A percentile compares a stretch with the other conserved stretches of the same genome.
Evolutionary conservation across 2,888 invertebrate species (phyloP).

Genomic region (Polydrusus tereticollis): DNA sequence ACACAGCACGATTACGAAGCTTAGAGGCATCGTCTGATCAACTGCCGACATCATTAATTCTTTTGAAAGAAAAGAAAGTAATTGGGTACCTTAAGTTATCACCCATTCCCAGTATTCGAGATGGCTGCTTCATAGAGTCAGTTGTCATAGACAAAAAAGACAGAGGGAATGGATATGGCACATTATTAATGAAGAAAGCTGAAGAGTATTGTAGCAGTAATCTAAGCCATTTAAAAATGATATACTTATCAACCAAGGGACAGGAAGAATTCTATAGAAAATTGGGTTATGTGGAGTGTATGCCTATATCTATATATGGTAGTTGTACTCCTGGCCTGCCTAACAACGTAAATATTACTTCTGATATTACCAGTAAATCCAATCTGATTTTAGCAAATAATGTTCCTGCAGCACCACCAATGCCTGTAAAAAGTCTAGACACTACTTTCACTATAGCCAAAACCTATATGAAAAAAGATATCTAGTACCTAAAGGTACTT

Average conservation of each 20-base stretch:
- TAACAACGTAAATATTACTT: not conserved
- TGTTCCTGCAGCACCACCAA: constrained; percentile 39
- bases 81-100: constrained; percentile 87
- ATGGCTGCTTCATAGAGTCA: constrained; percentile 85
- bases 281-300: constrained; percentile 79
- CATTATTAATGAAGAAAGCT: constrained; percentile 78
- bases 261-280: constrained; percentile 83
- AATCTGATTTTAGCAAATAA: not conserved
- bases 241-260: constrained; percentile 72
- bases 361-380: not conserved
- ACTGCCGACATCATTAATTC: constrained; percentile 79
- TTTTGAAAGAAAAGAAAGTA: constrained; percentile 72
- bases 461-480: constrained; percentile 49
- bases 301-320: constrained; percentile 79
- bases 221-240: constrained; percentile 72
- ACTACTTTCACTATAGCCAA: constrained; percentile 23
- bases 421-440: constrained; percentile 27
- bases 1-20: constrained; percentile 82
- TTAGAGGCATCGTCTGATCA: constrained; percentile 79
- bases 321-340: constrained; percentile 52
- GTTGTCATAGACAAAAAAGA: constrained; percentile 81
- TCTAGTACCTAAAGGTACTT: not conserved
- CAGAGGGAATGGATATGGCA: constrained; percentile 83
- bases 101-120: constrained; percentile 76
- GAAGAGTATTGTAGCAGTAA: constrained; percentile 80